Conservation (phyloP, 2,113 vertebrate genomes). For the Poecile atricapillus region DNA sequence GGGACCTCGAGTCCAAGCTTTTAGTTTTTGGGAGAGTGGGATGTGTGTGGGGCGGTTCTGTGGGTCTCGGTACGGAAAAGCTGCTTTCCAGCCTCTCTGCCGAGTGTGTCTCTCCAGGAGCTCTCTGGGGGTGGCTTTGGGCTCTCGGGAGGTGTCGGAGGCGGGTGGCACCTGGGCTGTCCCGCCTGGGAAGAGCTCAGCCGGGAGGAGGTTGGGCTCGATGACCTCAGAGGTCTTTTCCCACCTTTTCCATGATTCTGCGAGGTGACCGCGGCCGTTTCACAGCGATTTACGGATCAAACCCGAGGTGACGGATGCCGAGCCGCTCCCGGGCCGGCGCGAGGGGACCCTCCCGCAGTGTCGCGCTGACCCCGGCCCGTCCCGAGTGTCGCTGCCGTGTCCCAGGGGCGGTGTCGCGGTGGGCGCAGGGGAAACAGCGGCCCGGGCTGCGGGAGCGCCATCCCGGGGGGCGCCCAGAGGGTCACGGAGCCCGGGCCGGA, state of each 20-base stretch:
- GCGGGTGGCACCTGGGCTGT: fast-evolving
- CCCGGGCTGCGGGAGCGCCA: background rate
- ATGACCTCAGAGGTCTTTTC: background rate
- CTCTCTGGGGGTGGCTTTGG: fast-evolving
- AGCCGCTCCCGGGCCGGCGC: fast-evolving
- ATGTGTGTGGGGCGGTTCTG: background rate
- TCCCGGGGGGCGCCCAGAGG: background rate
- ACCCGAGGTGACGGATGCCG: background rate
- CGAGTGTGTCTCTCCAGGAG: fast-evolving
- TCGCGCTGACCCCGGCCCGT: fast-evolving
- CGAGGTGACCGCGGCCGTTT: fast-evolving
- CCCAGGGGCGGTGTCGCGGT: background rate
- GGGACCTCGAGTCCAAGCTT: fast-evolving
- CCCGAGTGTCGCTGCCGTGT: fast-evolving
- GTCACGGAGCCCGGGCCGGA: background rate
- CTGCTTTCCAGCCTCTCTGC: background rate
- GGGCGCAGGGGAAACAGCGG: background rate
- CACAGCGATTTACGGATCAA: fast-evolving
- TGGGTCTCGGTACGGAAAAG: fast-evolving
- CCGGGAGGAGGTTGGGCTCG: background rate
- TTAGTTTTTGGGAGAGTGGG: background rate
- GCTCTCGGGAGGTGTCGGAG: fast-evolving
- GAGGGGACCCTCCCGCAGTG: fast-evolving
- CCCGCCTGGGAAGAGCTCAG: background rate
- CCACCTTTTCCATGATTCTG: background rate